Evolutionary conservation across 2,888 invertebrate species (phyloP).

Genomic region (Orthonevra nobilis): DNA sequence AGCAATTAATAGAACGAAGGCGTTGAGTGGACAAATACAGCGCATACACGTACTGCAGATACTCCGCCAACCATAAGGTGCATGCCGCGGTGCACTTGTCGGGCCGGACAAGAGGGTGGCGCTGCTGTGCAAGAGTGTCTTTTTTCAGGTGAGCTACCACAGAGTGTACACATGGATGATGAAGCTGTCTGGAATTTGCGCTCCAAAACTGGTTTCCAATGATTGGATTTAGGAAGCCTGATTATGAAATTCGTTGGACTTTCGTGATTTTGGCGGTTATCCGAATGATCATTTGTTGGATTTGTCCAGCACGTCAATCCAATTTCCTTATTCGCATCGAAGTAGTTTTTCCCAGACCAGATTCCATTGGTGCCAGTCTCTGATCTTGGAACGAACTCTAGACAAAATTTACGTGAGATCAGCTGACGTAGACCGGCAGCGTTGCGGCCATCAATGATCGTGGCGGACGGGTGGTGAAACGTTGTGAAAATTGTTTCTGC

Average conservation of each 20-base stretch:
- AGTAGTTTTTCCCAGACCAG: conserved; percentile 47
- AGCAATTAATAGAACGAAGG: conserved; percentile 46
- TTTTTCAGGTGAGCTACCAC: neutral
- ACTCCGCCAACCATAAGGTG: conserved; percentile 16
- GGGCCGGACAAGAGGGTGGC: neutral
- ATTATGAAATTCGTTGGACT: conserved; percentile 41
- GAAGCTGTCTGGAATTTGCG: conserved; percentile 47
- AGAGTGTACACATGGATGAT: conserved; percentile 23
- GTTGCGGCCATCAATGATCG: too few species aligned
- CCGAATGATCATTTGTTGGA: conserved; percentile 2
- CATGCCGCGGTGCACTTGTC: neutral
- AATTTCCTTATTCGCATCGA: conserved; percentile 47
- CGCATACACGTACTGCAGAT: neutral
- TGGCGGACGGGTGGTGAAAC: neutral
- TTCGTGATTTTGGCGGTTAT: conserved; percentile 10
- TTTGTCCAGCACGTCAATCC: conserved; percentile 53
- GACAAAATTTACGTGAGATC: conserved; percentile 54
- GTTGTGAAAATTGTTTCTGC: conserved; percentile 48
- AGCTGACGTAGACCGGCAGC: too few species aligned
- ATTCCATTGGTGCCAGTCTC: conserved; percentile 25
- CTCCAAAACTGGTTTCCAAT: conserved; percentile 39
- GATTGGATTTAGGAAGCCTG: neutral
- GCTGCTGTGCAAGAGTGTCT: neutral
- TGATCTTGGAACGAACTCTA: conserved; percentile 56
- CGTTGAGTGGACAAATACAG: conserved; percentile 58